Evolutionary conservation across 2,888 invertebrate species (phyloP).

Genomic region (Tromatobia lineatoria): DNA sequence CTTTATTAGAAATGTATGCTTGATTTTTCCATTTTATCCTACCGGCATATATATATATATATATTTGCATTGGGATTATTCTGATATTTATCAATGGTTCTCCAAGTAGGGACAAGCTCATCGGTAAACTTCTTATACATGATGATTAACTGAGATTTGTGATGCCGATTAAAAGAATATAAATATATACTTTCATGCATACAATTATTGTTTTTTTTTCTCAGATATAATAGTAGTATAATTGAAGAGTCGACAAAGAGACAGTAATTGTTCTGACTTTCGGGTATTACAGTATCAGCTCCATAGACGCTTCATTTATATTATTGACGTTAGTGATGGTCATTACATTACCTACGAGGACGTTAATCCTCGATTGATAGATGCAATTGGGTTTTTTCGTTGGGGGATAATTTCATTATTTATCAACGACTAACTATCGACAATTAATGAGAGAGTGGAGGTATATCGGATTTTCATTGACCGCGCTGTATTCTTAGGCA

Average conservation of each 20-base stretch:
- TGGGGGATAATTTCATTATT: slow-evolving; percentile 30
- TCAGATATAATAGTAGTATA: too few species aligned
- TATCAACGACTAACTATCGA: slow-evolving; percentile 43
- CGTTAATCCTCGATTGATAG: slow-evolving; percentile 12
- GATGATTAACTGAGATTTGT: not conserved
- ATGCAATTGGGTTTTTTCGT: slow-evolving; percentile 30
- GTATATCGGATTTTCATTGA: slow-evolving; percentile 51
- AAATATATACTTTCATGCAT: not conserved
- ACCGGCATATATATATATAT: not conserved
- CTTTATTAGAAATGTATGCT: too few species aligned
- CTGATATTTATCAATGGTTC: not conserved
- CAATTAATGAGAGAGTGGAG: slow-evolving; percentile 69
- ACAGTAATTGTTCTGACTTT: not conserved
- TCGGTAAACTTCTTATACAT: not conserved
- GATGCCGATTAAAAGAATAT: not conserved
- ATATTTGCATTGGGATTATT: not conserved
- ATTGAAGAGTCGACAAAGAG: not conserved
- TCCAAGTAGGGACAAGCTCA: not conserved
- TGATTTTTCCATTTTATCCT: too few species aligned
- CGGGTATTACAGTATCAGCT: not conserved
- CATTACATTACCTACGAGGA: slow-evolving; percentile 1
- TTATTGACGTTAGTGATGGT: slow-evolving; percentile 14
- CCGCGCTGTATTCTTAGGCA: slow-evolving; percentile 65
- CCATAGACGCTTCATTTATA: not conserved
- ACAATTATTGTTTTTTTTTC: not conserved